phyloP scores from a whole-genome alignment of 2,888 invertebrate species.

The Heliconius charithonia region DNA sequence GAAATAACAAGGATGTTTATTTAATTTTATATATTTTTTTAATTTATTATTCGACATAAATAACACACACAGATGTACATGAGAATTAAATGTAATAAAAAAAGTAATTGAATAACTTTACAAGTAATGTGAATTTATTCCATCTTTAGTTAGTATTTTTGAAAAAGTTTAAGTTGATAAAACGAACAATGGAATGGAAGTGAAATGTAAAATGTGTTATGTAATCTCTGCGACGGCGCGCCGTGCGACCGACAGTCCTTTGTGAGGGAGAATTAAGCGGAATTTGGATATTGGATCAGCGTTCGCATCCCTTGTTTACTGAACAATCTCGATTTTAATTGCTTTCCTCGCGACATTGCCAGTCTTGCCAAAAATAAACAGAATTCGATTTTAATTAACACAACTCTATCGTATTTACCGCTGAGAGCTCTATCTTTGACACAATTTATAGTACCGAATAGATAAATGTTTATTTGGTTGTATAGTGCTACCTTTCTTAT shows the following conservation, averaged over 20 bases:
- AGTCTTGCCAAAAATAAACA: constrained; percentile 26
- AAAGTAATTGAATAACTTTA: not conserved
- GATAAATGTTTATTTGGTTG: not conserved
- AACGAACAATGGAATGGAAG: not conserved
- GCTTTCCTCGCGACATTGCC: constrained; percentile 56
- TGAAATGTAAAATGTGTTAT: constrained; percentile 22
- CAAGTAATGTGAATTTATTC: not conserved
- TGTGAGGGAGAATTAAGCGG: constrained; percentile 63
- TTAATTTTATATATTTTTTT: not conserved
- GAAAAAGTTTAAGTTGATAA: not conserved
- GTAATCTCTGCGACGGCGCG: constrained; percentile 66
- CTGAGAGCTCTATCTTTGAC: not conserved
- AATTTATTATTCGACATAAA: not conserved
- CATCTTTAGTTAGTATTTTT: not conserved
- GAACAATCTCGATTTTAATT: constrained; percentile 76
- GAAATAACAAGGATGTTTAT: constrained; percentile 2
- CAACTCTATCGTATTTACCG: not conserved
- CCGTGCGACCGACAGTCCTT: constrained; percentile 71
- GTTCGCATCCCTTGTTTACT: constrained; percentile 67
- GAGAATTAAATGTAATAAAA: not conserved
- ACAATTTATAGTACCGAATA: not conserved
- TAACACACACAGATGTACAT: not conserved
- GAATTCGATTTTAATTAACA: constrained; percentile 21
- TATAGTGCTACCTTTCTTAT: not conserved
- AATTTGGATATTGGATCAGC: constrained; percentile 78